Evolutionary conservation across 2,888 invertebrate genomes (phyloP).

Genomic region (Meiosimyza platycephala): DNA sequence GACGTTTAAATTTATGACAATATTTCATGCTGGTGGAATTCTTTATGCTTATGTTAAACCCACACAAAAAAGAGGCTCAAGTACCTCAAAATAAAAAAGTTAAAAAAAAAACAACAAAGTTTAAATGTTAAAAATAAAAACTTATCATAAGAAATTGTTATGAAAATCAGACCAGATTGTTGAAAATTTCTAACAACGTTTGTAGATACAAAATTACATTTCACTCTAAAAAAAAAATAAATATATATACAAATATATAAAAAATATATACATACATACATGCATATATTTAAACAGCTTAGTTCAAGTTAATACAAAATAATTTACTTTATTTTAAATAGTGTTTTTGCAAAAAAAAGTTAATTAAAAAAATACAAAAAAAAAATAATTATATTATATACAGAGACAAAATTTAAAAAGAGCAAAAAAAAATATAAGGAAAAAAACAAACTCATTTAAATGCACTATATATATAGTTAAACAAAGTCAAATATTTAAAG

Average conservation of each 20-base stretch:
- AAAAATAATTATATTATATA: constrained; percentile 32
- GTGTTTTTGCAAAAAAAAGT: constrained; percentile 25
- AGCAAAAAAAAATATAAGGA: no score
- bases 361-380: constrained; percentile 27
- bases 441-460: no score
- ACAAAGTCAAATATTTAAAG: no score
- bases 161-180: constrained; percentile 38
- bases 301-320: constrained; percentile 25
- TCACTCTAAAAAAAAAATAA: constrained; percentile 36
- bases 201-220: constrained; percentile 29
- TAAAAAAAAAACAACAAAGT: not conserved
- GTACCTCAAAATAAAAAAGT: constrained; percentile 5
- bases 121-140: constrained; percentile 31
- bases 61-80: constrained; percentile 22
- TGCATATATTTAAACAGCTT: constrained; percentile 19
- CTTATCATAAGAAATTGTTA: not conserved
- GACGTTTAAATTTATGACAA: constrained; percentile 35
- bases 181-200: constrained; percentile 33
- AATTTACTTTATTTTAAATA: constrained; percentile 29
- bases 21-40: constrained; percentile 31
- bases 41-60: constrained; percentile 28
- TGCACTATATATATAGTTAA: no score
- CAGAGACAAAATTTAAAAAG: not conserved
- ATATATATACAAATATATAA: constrained; percentile 20
- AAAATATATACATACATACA: constrained; percentile 12